These are phyloP conservation scores for Hirudinaria manillensis DNA, from an alignment of 2,888 invertebrate species.

Conservation along the genomic window DNA sequence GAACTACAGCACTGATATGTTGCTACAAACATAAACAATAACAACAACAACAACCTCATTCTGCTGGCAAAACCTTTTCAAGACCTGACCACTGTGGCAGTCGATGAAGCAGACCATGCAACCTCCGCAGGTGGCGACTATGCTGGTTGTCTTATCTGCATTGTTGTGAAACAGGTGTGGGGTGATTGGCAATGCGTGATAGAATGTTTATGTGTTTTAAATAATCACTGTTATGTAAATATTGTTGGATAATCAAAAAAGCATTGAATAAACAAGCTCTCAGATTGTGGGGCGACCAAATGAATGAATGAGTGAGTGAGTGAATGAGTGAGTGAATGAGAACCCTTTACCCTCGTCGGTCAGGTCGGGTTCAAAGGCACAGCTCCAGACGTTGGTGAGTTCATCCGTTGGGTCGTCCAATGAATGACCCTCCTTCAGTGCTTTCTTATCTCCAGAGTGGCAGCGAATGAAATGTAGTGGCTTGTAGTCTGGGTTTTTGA, in stretches of 20 bases:
- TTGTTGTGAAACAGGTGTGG: no score
- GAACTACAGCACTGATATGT: background rate
- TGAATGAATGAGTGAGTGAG: no score
- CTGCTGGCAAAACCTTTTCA: conserved; percentile 52
- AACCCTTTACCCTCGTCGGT: conserved; percentile 41
- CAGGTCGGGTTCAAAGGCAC: conserved; percentile 55
- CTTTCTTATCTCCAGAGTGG: conserved; percentile 54
- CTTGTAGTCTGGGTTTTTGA: conserved; percentile 45
- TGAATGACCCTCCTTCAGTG: conserved; percentile 37
- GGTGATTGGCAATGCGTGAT: no score
- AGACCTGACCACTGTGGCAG: conserved; percentile 52
- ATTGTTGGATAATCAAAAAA: no score
- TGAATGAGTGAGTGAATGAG: no score
- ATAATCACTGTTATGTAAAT: no score
- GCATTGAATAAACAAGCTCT: no score
- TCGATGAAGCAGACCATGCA: conserved; percentile 57
- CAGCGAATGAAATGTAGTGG: conserved; percentile 54
- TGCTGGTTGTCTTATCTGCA: conserved; percentile 49
- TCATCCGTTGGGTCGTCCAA: conserved; percentile 55
- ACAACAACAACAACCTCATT: conserved; percentile 39
- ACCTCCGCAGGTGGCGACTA: conserved; percentile 58
- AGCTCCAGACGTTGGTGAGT: conserved; percentile 57
- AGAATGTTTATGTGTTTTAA: no score
- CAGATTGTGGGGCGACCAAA: no score
- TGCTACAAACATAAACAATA: no score